Base-by-base conservation (phyloP, 2,797 vertebrate species). In the Coranthus polyacanthus region DNA sequence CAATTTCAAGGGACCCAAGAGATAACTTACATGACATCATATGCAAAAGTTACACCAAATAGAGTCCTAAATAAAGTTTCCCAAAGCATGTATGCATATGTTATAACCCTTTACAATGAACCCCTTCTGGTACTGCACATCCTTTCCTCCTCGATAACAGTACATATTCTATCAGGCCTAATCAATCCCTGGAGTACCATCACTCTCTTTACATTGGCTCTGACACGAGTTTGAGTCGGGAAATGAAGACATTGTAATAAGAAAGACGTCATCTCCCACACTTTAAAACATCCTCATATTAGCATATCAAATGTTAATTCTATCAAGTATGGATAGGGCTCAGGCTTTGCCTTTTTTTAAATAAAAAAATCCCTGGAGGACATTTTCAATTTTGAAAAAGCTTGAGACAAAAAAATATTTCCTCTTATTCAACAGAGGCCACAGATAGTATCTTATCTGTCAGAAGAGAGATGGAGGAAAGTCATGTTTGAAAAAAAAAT, bases 361-460 rank as follows among this genome's bases (percentile, higher is more conserved):
- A 37, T 9, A 8, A 36, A 18, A 55, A 26, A 39, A 80, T 91
- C 89, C 89, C 82, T 56, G 36, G 45, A 59, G 78, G 83, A 82
- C 80, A 82, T 88, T 92, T 92, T 88, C 70, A 84, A 82, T 81
- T 90, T 87, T 72, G 79, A 89, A 93, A 89, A 92, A 89, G 89
- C 54, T 72, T 72, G 22, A 86, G 79, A 88, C 78, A 78, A 88
- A 84, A 81, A 88, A 75, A 90, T 43, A 84, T 57, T 65, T 78
- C 64, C 88, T 86, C 83, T 82, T 91, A 88, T 89, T 82, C 79
- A 85, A 73, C 79, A 66, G 72, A 80, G 83, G 57, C 72, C 56
- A 58, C 22, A 62, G 91, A 93, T 91, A 88, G 37, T 22, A 89
- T 91, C 91, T 93, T 88, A 92, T 90, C 91, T 78, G 39, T 62